These are phyloP conservation scores for Spermophilus dauricus DNA, from an alignment of 2,113 vertebrate species.

Conservation along the genomic window DNA sequence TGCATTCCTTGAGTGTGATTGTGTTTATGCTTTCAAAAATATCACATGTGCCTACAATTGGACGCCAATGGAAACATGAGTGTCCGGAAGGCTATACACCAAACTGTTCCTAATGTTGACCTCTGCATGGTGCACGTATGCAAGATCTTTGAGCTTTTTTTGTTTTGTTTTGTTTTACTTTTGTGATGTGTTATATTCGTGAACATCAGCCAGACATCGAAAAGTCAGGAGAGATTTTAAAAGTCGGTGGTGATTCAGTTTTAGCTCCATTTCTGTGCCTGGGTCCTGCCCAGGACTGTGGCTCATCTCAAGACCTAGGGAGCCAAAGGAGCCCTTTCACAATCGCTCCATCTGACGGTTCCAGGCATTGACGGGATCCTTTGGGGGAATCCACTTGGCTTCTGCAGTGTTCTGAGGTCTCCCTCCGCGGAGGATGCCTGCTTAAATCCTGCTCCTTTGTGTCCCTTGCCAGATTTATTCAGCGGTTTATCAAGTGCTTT, in stretches of 20 bases:
- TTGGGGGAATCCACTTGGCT: conserved; percentile 81
- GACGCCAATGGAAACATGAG: not conserved
- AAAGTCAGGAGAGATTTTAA: conserved; percentile 82
- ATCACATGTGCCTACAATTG: not conserved
- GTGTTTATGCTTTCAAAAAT: not conserved
- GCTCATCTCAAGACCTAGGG: conserved; percentile 1
- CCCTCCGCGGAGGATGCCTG: conserved; percentile 75
- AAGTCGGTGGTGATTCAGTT: conserved; percentile 82
- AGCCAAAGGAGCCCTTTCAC: too few species aligned
- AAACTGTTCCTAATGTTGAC: not conserved
- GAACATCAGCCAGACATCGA: conserved; percentile 79
- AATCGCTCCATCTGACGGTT: conserved; percentile 54
- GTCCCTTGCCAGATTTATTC: conserved; percentile 86
- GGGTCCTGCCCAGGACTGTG: conserved; percentile 74
- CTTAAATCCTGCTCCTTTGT: conserved; percentile 79
- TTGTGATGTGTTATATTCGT: conserved; percentile 78
- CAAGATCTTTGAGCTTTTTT: not conserved
- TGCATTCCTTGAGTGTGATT: not conserved
- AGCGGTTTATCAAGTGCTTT: conserved; percentile 84
- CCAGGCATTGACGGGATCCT: conserved; percentile 61
- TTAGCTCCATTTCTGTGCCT: conserved; percentile 79
- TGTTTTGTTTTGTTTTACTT: not conserved
- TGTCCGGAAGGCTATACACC: not conserved
- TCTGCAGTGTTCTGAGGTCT: conserved; percentile 77
- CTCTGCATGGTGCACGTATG: not conserved